Evolutionary conservation across 2,888 invertebrate species (phyloP).

Genomic region (Physocephala rufipes): DNA sequence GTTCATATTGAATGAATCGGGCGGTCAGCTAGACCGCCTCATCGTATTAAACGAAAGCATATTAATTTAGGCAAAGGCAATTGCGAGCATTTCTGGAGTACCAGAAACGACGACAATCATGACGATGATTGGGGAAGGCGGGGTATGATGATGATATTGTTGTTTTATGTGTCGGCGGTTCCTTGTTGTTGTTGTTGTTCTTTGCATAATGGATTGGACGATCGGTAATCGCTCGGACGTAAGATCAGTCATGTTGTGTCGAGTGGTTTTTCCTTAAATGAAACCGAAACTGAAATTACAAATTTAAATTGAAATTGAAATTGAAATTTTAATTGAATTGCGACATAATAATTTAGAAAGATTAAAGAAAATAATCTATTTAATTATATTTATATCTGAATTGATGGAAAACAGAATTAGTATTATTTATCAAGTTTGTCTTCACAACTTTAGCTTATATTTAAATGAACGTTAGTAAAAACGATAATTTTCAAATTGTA

Average conservation of each 20-base stretch:
- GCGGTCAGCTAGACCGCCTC: background rate
- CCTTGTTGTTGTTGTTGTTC: constrained; percentile 16
- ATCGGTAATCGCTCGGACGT: background rate
- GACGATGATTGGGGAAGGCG: background rate
- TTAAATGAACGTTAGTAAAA: too few species aligned
- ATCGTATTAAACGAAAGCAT: too few species aligned
- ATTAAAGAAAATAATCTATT: too few species aligned
- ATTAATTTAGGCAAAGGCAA: constrained; percentile 3
- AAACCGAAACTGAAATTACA: constrained; percentile 42
- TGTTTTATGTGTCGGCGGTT: too few species aligned
- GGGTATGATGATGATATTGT: too few species aligned
- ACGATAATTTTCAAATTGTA: too few species aligned
- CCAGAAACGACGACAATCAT: constrained; percentile 18
- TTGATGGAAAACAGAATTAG: too few species aligned
- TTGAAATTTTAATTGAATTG: constrained; percentile 44
- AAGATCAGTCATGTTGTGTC: constrained; percentile 6
- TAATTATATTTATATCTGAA: too few species aligned
- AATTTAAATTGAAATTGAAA: constrained; percentile 42
- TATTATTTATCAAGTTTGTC: too few species aligned
- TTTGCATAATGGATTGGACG: constrained; percentile 12
- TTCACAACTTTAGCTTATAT: too few species aligned
- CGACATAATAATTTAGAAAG: constrained; percentile 44
- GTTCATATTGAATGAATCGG: background rate
- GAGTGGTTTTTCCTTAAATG: constrained; percentile 13
- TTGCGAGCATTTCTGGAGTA: constrained; percentile 5